These are phyloP conservation scores for Serilophus lunatus DNA, from an alignment of 2,113 vertebrate genomes.

Conservation along the genomic window DNA sequence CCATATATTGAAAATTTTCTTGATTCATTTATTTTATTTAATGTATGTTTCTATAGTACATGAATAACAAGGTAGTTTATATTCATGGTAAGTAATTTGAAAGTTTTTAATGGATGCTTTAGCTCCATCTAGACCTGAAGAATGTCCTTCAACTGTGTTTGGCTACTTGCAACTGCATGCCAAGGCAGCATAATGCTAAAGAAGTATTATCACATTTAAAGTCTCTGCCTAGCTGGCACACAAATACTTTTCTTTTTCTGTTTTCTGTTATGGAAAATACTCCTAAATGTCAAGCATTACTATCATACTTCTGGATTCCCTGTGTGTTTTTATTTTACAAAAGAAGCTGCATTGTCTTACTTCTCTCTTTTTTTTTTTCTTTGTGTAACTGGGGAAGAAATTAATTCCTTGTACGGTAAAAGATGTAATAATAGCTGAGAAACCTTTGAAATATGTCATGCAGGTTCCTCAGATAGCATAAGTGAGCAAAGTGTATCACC, in stretches of 20 bases:
- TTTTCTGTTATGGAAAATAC: constrained; percentile 27
- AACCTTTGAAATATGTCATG: background rate
- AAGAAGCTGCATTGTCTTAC: constrained; percentile 40
- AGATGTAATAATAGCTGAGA: background rate
- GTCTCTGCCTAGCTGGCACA: background rate
- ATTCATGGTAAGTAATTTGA: background rate
- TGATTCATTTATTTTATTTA: background rate
- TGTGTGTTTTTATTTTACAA: constrained; percentile 52
- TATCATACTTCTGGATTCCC: constrained; percentile 59
- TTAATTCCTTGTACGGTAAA: background rate
- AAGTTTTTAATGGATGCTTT: background rate
- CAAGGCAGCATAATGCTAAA: background rate
- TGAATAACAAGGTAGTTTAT: background rate
- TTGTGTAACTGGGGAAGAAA: background rate
- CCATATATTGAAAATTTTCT: background rate
- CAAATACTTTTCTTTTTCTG: background rate
- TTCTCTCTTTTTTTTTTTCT: background rate
- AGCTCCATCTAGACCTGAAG: background rate
- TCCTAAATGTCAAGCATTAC: background rate
- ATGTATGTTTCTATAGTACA: background rate
- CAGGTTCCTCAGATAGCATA: background rate
- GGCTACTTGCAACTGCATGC: background rate
- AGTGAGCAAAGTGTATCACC: background rate
- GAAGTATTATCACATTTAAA: background rate
- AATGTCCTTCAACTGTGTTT: background rate